Evolutionary conservation across 2,797 vertebrate species (phyloP).

Genomic region (Discoglossus pictus): DNA sequence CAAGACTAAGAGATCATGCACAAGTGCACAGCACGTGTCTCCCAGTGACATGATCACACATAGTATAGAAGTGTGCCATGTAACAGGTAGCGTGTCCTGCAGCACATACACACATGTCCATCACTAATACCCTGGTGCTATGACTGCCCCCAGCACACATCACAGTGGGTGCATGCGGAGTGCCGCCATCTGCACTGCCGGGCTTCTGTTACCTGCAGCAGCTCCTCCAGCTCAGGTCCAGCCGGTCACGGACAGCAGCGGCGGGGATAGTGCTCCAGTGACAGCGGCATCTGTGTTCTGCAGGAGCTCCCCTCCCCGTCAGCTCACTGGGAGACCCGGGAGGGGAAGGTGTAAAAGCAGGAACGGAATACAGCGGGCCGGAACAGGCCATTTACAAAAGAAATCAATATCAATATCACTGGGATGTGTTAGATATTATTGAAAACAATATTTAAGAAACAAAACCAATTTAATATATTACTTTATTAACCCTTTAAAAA

Average conservation of each 20-base stretch:
- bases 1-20: too few relatives aligned
- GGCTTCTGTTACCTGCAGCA: not conserved
- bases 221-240: not conserved
- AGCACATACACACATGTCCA: constrained; percentile 13
- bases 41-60: too few relatives aligned
- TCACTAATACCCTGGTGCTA: constrained; percentile 33
- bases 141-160: not conserved
- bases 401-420: too few relatives aligned
- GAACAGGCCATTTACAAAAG: too few relatives aligned
- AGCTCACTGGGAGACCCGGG: constrained; percentile 51
- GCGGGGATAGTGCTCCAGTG: constrained; percentile 30
- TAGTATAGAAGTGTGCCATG: constrained; percentile 5
- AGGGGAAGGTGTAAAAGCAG: too few relatives aligned
- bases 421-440: too few relatives aligned
- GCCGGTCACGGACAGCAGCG: constrained; percentile 9
- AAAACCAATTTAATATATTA: too few relatives aligned
- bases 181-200: constrained; percentile 33
- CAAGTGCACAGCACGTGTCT: too few relatives aligned
- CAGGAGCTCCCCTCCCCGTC: constrained; percentile 51
- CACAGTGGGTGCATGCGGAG: constrained; percentile 12
- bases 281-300: constrained; percentile 47
- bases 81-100: constrained; percentile 13
- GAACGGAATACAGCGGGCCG: too few relatives aligned
- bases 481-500: too few relatives aligned
- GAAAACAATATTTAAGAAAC: too few relatives aligned